Evolutionary conservation across 2,113 vertebrate genomes (phyloP).

Genomic region (Clupea harengus): DNA sequence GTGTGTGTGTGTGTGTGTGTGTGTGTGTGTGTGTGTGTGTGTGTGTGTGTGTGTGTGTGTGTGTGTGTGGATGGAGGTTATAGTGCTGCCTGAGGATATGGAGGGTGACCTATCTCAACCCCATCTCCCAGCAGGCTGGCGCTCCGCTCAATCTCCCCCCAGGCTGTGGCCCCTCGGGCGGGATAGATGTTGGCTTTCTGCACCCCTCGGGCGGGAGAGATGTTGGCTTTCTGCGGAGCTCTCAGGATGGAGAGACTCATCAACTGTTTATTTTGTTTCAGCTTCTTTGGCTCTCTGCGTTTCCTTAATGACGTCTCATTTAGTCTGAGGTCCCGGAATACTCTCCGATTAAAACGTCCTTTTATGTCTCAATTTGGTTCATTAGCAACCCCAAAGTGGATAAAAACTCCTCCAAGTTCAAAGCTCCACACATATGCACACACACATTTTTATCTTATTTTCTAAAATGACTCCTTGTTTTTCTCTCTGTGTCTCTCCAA

Average conservation of each 20-base stretch:
- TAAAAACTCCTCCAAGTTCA: background rate
- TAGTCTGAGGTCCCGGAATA: background rate
- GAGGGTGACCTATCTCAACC: conserved; percentile 53
- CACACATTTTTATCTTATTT: background rate
- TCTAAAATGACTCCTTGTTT: background rate
- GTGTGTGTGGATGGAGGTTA: conserved; percentile 24
- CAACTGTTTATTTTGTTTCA: conserved; percentile 50
- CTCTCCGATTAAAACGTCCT: background rate
- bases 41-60: background rate
- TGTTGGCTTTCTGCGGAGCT: conserved; percentile 57
- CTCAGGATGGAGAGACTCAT: conserved; percentile 38
- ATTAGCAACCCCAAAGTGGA: background rate
- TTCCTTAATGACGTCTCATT: conserved; percentile 14
- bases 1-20: no score
- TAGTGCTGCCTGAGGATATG: conserved; percentile 47
- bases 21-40: no score
- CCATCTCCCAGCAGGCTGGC: conserved; percentile 43
- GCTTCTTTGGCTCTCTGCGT: conserved; percentile 22
- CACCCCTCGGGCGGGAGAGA: conserved; percentile 56
- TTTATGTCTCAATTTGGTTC: background rate
- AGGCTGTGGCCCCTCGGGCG: conserved; percentile 50
- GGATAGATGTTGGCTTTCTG: conserved; percentile 61
- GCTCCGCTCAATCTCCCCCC: conserved; percentile 36
- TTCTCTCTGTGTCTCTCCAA: background rate
- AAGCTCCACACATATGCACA: background rate